Base-by-base conservation (phyloP, 2,888 invertebrate genomes). In the Drosophila formosana region DNA sequence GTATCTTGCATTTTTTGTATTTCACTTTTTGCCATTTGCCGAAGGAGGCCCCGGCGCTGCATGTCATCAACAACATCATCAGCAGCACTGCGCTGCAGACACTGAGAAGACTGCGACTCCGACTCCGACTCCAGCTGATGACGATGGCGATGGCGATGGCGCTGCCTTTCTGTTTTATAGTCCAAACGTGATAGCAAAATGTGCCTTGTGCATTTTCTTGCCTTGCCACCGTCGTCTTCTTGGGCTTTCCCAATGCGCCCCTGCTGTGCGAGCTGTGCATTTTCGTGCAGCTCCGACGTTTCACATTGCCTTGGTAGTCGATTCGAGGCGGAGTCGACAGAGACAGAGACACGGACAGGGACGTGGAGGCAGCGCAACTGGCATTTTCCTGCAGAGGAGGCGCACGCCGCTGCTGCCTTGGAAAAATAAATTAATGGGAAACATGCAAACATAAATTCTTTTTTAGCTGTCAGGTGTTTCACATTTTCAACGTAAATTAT, bases 401-500 rank as follows among this genome's bases (percentile, higher is more conserved):
- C 18, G 23, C 62, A 62, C 50, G 57, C 60, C 61, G 52, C 8
- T 39, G 52, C 64, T 70, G 52, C 64, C 72, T 63, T 66, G 72
- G 78, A 80, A 89, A 88, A 90, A 84, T 90, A 90, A 89, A 89
- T 90, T 90, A 90, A 85, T 87, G 89, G 83, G 87, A 85, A 89
- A 90, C 90, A 89, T 89, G 89, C 90, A 83, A 90, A 89, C 89
- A 89, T 89, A 89, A 89, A 89, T 90, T 88, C 89, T 84, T 82
- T 89, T 88, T 80, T 67, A 83, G 82, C 89, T 89, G 90, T 89
- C 89, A 89, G 89, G 89, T 90, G 88, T 89, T 85, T 85, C 88
- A 88, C 80, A 88, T 88, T 87, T 86, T 85, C 77, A 85, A 88
- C 85, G 82, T 86, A 86, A 86, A 82, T 88, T 85, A 86, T 86